These are phyloP conservation scores for Amblyjoppa proteus DNA, from an alignment of 2,888 invertebrate genomes.

Conservation along the genomic window DNA sequence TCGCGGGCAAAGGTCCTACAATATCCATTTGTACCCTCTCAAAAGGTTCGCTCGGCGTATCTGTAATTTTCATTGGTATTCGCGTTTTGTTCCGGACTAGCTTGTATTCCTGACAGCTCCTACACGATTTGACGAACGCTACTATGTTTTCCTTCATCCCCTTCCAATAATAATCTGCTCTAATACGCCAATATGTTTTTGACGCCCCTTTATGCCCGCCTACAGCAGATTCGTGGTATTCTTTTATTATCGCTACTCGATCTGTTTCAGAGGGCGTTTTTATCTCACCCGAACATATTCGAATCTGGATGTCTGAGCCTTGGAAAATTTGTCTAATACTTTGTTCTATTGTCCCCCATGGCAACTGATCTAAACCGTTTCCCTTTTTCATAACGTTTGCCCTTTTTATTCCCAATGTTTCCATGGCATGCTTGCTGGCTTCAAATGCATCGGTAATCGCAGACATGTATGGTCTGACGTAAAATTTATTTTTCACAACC, in stretches of 20 bases:
- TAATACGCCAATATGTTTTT: constrained; percentile 51
- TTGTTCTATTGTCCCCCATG: background rate
- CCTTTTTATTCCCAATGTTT: background rate
- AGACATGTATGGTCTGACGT: background rate
- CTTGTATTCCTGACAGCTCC: constrained; percentile 66
- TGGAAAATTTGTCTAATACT: background rate
- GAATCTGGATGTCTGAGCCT: background rate
- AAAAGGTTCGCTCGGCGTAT: constrained; percentile 48
- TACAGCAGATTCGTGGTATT: constrained; percentile 57
- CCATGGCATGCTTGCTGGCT: constrained; percentile 24
- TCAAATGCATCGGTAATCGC: background rate
- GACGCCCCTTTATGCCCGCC: constrained; percentile 60
- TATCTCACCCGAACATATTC: constrained; percentile 42
- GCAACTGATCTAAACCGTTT: background rate
- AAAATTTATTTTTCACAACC: background rate
- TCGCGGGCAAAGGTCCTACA: constrained; percentile 67
- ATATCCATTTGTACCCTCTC: constrained; percentile 69
- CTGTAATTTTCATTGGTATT: constrained; percentile 50
- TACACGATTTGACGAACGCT: constrained; percentile 60
- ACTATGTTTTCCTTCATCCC: constrained; percentile 60
- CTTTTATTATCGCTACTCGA: constrained; percentile 47
- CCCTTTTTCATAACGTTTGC: background rate
- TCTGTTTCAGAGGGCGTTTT: constrained; percentile 18
- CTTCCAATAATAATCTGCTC: constrained; percentile 64
- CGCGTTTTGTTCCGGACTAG: constrained; percentile 27